Conservation (phyloP, 2,113 vertebrate genomes). For the Chaetodon auriga region DNA sequence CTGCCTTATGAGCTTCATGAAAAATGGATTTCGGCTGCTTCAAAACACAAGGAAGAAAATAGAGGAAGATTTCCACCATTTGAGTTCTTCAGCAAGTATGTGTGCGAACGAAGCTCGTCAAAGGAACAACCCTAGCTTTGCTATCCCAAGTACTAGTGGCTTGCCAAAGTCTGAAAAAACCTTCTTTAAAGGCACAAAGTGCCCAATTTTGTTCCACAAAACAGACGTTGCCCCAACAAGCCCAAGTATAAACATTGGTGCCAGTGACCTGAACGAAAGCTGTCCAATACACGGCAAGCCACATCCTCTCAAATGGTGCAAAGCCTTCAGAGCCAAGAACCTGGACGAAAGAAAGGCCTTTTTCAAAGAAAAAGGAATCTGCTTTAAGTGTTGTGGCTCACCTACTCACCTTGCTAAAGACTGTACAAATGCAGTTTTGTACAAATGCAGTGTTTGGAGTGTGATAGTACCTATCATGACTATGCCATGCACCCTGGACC, state of each 20-base stretch:
- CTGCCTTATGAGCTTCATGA: not conserved
- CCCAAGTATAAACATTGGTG: too few relatives aligned
- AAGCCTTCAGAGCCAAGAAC: not conserved
- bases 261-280: not conserved
- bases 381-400: not conserved
- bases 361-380: not conserved
- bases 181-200: too few relatives aligned
- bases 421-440: not conserved
- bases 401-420: not conserved
- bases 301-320: not conserved
- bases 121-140: not conserved
- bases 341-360: not conserved
- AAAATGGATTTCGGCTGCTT: not conserved
- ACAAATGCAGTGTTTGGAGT: not conserved
- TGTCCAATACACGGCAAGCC: not conserved
- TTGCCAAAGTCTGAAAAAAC: too few relatives aligned
- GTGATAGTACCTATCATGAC: not conserved
- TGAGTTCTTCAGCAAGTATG: not conserved
- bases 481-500: not conserved
- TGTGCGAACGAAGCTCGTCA: not conserved
- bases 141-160: too few relatives aligned
- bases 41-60: not conserved
- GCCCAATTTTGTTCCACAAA: not conserved
- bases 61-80: not conserved
- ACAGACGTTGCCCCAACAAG: not conserved